These are phyloP conservation scores for Sesamia inferens DNA, from an alignment of 2,888 invertebrate species.

Conservation along the genomic window DNA sequence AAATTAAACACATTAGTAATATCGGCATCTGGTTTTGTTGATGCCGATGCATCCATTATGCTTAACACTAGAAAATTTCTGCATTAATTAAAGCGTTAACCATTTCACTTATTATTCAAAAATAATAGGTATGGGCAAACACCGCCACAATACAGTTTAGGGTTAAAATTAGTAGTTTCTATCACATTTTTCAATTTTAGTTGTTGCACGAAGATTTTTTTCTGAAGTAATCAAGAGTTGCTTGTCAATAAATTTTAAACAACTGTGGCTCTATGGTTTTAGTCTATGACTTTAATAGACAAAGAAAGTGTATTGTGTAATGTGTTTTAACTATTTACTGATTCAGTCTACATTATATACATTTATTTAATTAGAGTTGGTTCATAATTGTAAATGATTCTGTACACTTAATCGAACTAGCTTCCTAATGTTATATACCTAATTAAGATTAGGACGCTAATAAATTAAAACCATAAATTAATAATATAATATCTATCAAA, in stretches of 20 bases:
- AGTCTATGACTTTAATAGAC: conserved; percentile 38
- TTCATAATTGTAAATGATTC: background rate
- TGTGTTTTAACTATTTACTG: background rate
- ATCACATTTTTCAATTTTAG: conserved; percentile 70
- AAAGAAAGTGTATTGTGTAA: conserved; percentile 11
- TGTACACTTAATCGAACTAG: background rate
- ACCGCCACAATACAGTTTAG: conserved; percentile 45
- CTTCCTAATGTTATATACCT: background rate
- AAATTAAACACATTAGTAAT: conserved; percentile 73
- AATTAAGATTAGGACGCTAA: conserved; percentile 2
- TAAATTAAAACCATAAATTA: conserved; percentile 50
- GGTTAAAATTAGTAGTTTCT: conserved; percentile 55
- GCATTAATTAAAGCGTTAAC: conserved; percentile 52
- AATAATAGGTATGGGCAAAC: conserved; percentile 34
- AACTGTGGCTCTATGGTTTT: conserved; percentile 42
- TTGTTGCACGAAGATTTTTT: conserved; percentile 50
- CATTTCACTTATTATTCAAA: conserved; percentile 46
- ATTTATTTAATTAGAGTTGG: background rate
- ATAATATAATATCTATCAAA: conserved; percentile 25
- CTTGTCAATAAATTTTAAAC: conserved; percentile 61
- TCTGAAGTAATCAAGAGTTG: conserved; percentile 36
- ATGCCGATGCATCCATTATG: conserved; percentile 85
- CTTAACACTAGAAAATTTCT: conserved; percentile 61
- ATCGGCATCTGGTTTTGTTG: conserved; percentile 73
- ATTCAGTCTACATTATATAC: background rate